Evolutionary conservation across 2,113 vertebrate species (phyloP), one percentile per base, ranked within the genome.

Genomic region (Eulemur rufifrons): DNA sequence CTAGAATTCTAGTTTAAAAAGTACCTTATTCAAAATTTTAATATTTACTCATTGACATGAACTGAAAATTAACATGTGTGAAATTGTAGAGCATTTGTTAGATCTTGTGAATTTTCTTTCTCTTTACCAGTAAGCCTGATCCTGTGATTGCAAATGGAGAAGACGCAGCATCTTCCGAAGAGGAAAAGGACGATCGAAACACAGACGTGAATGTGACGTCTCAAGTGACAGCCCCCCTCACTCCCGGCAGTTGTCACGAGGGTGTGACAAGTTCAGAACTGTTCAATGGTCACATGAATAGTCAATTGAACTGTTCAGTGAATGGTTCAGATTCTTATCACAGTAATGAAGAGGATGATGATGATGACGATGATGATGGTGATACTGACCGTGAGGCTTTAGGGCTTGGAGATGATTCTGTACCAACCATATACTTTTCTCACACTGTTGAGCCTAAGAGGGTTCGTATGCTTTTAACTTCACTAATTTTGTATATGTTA

Each of bases 381-480:
- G 98, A 98, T 14, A 98, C 98, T 74, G 98, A 98, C 45, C 98
- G 93, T 45, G 96, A 98, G 47, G 95, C 97, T 20, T 59, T 50
- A 76, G 98, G 96, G 80, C 47, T 68, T 92, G 98, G 74, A 98
- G 98, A 98, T 77, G 98, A 97, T 89, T 95, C 94, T 91, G 93
- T 99, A 96, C 99, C 99, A 29, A 99, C 97, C 50, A 99, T 99
- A 98, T 99, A 98, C 98, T 99, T 99, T 98, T 99, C 98, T 98
- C 99, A 99, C 98, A 99, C 99, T 34, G 99, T 99, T 7, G 99
- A 99, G 97, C 99, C 99, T 95, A 99, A 99, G 98, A 99, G 99
- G 99, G 99, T 99, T 95, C 95, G 99, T 98, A 97, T 92, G 15
- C 64, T 95, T 97, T 59, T 95, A 27, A 69, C 20, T 95, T 82